phyloP scores from a whole-genome alignment of 2,888 invertebrate genomes.

The Dyspetes luteomarginatus region DNA sequence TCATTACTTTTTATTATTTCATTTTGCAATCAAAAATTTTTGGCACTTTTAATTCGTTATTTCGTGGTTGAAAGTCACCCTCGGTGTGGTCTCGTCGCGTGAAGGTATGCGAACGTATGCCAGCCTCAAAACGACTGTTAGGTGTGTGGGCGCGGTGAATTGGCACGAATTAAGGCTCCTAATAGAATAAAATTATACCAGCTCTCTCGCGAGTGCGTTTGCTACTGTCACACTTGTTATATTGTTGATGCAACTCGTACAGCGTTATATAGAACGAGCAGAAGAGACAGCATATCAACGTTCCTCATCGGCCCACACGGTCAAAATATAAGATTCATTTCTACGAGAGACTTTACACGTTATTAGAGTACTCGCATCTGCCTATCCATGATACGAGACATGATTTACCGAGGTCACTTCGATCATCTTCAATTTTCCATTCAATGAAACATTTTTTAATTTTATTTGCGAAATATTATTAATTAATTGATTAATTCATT shows the following conservation, averaged over 20 bases:
- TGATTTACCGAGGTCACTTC: too few relatives aligned
- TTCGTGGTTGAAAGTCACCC: neutral
- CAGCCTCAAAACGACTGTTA: slow-evolving; percentile 43
- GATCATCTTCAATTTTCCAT: too few relatives aligned
- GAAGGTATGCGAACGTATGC: slow-evolving; percentile 41
- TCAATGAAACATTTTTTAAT: too few relatives aligned
- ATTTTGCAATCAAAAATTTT: neutral
- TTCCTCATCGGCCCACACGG: slow-evolving; percentile 32
- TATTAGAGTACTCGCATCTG: slow-evolving; percentile 30
- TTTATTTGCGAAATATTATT: too few relatives aligned
- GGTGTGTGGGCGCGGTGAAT: slow-evolving; percentile 76
- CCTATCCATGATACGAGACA: slow-evolving; percentile 16
- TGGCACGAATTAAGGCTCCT: slow-evolving; percentile 76
- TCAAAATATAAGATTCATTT: slow-evolving; percentile 19
- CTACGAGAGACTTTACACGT: slow-evolving; percentile 16
- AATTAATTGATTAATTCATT: too few relatives aligned
- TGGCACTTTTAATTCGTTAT: neutral
- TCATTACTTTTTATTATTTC: neutral
- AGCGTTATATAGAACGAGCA: slow-evolving; percentile 14
- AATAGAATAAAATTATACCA: slow-evolving; percentile 76
- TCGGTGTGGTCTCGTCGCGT: neutral
- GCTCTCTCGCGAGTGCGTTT: slow-evolving; percentile 41
- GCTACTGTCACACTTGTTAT: slow-evolving; percentile 35
- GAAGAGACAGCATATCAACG: neutral
- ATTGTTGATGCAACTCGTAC: slow-evolving; percentile 29